phyloP scores from a whole-genome alignment of 2,113 vertebrate species.

The Cyphomyrus discorhynchus region DNA sequence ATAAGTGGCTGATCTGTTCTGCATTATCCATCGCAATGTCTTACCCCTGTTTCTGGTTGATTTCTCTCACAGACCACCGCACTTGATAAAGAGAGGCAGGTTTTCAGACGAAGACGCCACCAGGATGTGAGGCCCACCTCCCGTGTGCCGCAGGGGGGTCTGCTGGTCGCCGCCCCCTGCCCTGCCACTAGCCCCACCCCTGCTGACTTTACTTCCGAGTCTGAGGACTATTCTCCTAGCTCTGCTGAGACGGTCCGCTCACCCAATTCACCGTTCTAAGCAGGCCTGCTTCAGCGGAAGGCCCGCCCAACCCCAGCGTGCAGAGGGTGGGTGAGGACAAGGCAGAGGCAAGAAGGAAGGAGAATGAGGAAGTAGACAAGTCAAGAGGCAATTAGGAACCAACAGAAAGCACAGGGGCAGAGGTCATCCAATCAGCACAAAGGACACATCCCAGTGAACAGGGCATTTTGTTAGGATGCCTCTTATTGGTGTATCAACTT shows the following conservation, averaged over 20 bases:
- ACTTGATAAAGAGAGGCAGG: slow-evolving; percentile 99
- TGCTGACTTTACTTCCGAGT: slow-evolving; percentile 80
- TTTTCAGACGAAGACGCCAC: slow-evolving; percentile 95
- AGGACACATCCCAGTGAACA: neutral
- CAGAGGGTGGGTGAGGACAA: neutral
- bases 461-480: slow-evolving; percentile 9
- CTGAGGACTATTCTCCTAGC: slow-evolving; percentile 85
- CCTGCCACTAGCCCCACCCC: slow-evolving; percentile 57
- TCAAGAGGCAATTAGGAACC: slow-evolving; percentile 11
- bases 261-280: slow-evolving; percentile 88
- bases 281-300: neutral
- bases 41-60: slow-evolving; percentile 66
- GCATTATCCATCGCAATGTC: neutral
- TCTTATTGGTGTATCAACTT: neutral
- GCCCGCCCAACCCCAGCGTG: neutral
- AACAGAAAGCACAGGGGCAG: neutral
- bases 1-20: neutral
- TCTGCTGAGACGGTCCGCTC: slow-evolving; percentile 89
- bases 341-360: slow-evolving; percentile 8
- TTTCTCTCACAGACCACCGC: slow-evolving; percentile 83
- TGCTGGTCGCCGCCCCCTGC: slow-evolving; percentile 12
- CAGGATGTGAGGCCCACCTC: slow-evolving; percentile 75
- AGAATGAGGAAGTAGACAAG: neutral
- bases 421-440: neutral
- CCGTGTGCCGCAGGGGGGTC: slow-evolving; percentile 55